Evolutionary conservation across 2,113 vertebrate species (phyloP).

Genomic region (Macquaria ambigua): DNA sequence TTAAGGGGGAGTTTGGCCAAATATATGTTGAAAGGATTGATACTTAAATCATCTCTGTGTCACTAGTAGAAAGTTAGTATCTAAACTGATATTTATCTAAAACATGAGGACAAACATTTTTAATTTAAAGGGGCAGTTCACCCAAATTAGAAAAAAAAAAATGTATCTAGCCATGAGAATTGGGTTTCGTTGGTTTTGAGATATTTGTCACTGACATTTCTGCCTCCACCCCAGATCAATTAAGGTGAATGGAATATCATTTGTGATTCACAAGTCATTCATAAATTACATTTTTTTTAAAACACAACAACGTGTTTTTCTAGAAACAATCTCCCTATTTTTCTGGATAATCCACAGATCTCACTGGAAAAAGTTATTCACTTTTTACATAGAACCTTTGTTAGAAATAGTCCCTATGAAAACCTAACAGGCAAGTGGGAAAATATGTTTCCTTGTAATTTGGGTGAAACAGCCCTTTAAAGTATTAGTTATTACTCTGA

Average conservation of each 20-base stretch:
- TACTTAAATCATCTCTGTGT: not conserved
- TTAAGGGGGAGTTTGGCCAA: too few species aligned
- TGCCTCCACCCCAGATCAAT: too few species aligned
- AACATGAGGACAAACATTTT: not conserved
- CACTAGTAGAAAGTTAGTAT: too few species aligned
- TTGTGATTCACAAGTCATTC: not conserved
- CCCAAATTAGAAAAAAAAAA: not conserved
- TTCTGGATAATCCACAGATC: not conserved
- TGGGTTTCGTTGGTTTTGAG: too few species aligned
- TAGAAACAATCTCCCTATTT: not conserved
- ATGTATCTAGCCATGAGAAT: too few species aligned
- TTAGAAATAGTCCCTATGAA: not conserved
- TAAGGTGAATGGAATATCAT: not conserved
- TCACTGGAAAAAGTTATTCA: too few species aligned
- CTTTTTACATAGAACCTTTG: not conserved
- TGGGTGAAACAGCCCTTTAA: not conserved
- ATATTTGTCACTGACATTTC: too few species aligned
- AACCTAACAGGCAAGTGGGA: not conserved
- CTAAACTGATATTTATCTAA: too few species aligned
- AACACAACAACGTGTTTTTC: too few species aligned
- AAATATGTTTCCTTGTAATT: not conserved
- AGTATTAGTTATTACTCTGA: not conserved
- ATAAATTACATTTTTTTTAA: not conserved
- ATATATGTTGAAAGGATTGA: not conserved
- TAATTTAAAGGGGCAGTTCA: not conserved